phyloP scores from a whole-genome alignment of 92 coral and sea anemone genomes.

The Siderastrea radians region DNA sequence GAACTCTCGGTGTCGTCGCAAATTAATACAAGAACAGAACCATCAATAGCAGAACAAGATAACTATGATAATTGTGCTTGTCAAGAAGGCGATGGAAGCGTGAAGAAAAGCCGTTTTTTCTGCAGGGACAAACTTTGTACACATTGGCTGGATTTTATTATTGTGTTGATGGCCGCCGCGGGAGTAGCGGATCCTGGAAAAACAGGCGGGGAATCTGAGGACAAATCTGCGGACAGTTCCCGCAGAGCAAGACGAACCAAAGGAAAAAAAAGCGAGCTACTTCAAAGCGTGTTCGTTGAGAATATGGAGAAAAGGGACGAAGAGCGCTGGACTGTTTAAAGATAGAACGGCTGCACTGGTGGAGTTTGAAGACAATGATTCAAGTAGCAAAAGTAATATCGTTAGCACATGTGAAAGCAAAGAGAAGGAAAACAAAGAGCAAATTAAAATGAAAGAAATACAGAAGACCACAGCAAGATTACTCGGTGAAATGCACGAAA shows the following conservation, averaged over 20 bases:
- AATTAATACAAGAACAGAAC: conserved; percentile 13
- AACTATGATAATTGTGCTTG: not conserved
- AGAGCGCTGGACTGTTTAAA: conserved; percentile 7
- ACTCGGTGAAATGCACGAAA: not conserved
- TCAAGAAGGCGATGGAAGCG: not conserved
- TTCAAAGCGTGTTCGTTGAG: conserved; percentile 4
- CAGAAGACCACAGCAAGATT: not conserved
- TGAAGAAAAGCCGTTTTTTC: not conserved
- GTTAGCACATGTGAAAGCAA: not conserved
- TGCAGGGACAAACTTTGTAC: conserved; percentile 4
- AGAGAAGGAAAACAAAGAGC: not conserved
- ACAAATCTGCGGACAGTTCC: not conserved
- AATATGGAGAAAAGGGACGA: conserved; percentile 3
- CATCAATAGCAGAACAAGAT: not conserved
- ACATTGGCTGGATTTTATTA: conserved; percentile 26
- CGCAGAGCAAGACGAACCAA: not conserved
- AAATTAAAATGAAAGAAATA: not conserved
- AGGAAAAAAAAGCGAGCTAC: not conserved
- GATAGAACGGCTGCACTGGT: not conserved
- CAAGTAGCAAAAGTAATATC: not conserved
- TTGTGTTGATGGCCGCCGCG: conserved; percentile 18
- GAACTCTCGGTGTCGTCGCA: not conserved
- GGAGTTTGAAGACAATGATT: not conserved
- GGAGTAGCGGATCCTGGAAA: not conserved
- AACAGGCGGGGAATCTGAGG: not conserved